These are phyloP conservation scores for Plectrocnemia conspersa DNA, from an alignment of 1,140 invertebrate species.

Conservation along the genomic window DNA sequence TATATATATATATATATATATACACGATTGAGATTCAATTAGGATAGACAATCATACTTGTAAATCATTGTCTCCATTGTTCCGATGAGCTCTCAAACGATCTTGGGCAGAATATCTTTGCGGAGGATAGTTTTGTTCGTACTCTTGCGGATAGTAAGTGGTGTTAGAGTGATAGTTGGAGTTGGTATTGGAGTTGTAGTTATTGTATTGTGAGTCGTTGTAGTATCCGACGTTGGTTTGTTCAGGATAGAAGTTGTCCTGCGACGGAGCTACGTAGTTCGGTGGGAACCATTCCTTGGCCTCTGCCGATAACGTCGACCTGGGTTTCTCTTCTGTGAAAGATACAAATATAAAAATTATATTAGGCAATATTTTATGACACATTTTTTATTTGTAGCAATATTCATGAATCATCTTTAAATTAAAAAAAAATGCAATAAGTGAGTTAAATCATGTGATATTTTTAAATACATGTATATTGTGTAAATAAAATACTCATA, in stretches of 20 bases:
- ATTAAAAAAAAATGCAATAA: not conserved
- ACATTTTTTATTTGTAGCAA: no score
- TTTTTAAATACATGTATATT: no score
- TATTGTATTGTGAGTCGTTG: slow-evolving; percentile 16
- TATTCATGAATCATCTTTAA: no score
- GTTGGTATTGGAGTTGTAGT: slow-evolving; percentile 1
- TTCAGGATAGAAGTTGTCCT: slow-evolving; percentile 38
- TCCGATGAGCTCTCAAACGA: slow-evolving; percentile 45
- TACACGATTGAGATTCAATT: slow-evolving; percentile 43
- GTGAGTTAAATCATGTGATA: no score
- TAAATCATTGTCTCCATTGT: slow-evolving; percentile 45
- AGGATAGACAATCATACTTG: slow-evolving; percentile 38
- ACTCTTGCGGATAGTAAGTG: slow-evolving; percentile 15
- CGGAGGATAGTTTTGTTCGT: slow-evolving; percentile 35
- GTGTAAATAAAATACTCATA: no score
- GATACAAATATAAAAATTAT: not conserved
- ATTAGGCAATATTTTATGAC: no score
- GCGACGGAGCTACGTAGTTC: slow-evolving; percentile 42
- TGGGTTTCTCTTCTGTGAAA: slow-evolving; percentile 30
- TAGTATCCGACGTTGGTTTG: slow-evolving; percentile 27
- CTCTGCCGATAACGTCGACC: slow-evolving; percentile 47
- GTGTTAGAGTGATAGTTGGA: slow-evolving; percentile 8
- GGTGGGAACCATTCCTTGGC: slow-evolving; percentile 52
- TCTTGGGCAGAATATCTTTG: slow-evolving; percentile 47
- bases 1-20: slow-evolving; percentile 43